A percentile compares a stretch with the other conserved stretches of the same genome.
Conservation (phyloP, 2,797 vertebrate species). For the Chlorospingus semifuscus region DNA sequence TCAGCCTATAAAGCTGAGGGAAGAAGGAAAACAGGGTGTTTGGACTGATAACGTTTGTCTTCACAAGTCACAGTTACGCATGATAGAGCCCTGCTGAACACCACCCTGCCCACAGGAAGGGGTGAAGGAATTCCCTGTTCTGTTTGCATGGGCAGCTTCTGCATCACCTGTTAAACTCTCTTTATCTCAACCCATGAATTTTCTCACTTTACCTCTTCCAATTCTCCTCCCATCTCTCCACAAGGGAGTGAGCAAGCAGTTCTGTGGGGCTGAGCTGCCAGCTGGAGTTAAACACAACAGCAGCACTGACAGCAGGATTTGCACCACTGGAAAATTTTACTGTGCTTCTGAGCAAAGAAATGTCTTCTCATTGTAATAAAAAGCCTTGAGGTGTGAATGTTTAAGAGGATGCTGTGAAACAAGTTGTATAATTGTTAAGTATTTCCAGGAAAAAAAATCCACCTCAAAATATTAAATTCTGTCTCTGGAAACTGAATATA, state of each 20-base stretch:
- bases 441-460: not conserved
- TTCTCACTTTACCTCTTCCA: not conserved
- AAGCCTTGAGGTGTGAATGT: constrained; percentile 6
- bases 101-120: not conserved
- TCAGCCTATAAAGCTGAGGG: not conserved
- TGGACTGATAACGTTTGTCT: not conserved
- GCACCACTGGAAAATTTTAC: not conserved
- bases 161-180: not conserved
- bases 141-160: not conserved
- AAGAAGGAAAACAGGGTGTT: not conserved
- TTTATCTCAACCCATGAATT: not conserved
- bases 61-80: not conserved
- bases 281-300: not conserved
- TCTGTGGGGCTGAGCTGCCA: not conserved
- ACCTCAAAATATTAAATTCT: not conserved
- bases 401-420: not conserved
- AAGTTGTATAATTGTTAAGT: not conserved
- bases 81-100: not conserved
- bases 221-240: not conserved
- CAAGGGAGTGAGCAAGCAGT: not conserved
- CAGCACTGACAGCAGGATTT: not conserved
- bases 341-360: not conserved
- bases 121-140: not conserved
- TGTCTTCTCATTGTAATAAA: not conserved
- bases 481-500: not conserved